Conservation (phyloP, 1,140 invertebrate species). For the Platyura marginata region DNA sequence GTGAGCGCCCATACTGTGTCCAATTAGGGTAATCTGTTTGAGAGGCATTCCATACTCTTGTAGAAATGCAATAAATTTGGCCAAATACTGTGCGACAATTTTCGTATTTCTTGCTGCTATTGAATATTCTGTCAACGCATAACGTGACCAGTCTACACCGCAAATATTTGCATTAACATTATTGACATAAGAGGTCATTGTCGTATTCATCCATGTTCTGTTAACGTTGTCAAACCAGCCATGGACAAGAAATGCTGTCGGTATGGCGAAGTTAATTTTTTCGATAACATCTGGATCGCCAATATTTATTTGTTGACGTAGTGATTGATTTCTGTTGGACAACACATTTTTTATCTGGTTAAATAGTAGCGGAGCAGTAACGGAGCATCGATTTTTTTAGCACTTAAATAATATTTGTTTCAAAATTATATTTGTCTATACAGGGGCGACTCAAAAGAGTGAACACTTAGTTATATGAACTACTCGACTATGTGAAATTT, state of each 20-base stretch:
- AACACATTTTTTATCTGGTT: too few species aligned
- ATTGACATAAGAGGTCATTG: conserved; percentile 16
- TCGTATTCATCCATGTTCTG: conserved; percentile 19
- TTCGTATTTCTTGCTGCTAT: conserved; percentile 21
- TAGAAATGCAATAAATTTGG: conserved; percentile 36
- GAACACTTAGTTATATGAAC: too few species aligned
- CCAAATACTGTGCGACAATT: conserved; percentile 38
- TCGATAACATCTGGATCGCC: conserved; percentile 4
- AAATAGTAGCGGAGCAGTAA: too few species aligned
- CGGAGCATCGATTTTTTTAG: too few species aligned
- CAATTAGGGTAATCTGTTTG: conserved; percentile 41
- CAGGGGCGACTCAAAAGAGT: too few species aligned
- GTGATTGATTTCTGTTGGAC: neutral
- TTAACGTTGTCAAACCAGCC: conserved; percentile 22
- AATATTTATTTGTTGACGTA: neutral
- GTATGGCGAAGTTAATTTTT: conserved; percentile 1
- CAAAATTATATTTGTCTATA: too few species aligned
- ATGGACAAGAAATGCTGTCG: conserved; percentile 18
- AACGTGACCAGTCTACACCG: conserved; percentile 40
- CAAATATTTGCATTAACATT: conserved; percentile 16
- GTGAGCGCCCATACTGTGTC: conserved; percentile 79
- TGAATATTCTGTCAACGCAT: conserved; percentile 32
- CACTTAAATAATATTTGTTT: too few species aligned
- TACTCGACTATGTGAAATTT: too few species aligned
- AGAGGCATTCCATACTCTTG: conserved; percentile 27